A percentile compares a stretch with the other conserved stretches of the same genome.
Evolutionary conservation across 2,888 invertebrate genomes (phyloP).

Genomic region (Nipponacmea schrenckii): DNA sequence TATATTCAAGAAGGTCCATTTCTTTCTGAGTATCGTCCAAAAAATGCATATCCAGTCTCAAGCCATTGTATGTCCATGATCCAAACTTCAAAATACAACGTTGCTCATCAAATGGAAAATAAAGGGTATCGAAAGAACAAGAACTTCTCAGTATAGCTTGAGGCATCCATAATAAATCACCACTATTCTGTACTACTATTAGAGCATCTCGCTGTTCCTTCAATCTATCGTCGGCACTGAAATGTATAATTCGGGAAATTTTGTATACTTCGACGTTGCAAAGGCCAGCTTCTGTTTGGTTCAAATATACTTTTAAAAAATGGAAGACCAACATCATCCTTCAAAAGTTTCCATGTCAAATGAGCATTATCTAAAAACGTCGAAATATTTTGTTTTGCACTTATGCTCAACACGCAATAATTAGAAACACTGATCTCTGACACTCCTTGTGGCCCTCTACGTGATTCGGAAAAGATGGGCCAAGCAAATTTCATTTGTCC

Average conservation of each 20-base stretch:
- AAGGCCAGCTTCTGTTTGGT: background rate
- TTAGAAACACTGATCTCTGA: no score
- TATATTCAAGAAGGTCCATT: conserved; percentile 59
- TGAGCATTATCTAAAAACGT: background rate
- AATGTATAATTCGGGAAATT: conserved; percentile 41
- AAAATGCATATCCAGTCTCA: conserved; percentile 57
- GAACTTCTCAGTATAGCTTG: conserved; percentile 65
- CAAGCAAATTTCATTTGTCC: no score
- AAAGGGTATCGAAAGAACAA: conserved; percentile 65
- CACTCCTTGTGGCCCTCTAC: no score
- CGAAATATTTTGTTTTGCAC: background rate
- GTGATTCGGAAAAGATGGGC: no score
- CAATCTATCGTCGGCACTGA: conserved; percentile 67
- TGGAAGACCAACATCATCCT: background rate
- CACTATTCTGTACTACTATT: conserved; percentile 57
- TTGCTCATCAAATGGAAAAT: conserved; percentile 67
- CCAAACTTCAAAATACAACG: conserved; percentile 66
- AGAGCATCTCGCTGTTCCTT: conserved; percentile 66
- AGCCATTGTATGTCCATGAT: conserved; percentile 67
- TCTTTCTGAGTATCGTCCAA: conserved; percentile 23
- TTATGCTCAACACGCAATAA: no score
- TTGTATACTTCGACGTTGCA: background rate
- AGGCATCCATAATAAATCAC: conserved; percentile 60
- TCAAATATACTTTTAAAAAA: background rate
- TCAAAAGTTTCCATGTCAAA: background rate